Percentiles rank a stretch among this genome's conserved stretches.
These are phyloP conservation scores for Agrochola circellaris DNA, from an alignment of 2,888 invertebrate genomes.

Conservation along the genomic window DNA sequence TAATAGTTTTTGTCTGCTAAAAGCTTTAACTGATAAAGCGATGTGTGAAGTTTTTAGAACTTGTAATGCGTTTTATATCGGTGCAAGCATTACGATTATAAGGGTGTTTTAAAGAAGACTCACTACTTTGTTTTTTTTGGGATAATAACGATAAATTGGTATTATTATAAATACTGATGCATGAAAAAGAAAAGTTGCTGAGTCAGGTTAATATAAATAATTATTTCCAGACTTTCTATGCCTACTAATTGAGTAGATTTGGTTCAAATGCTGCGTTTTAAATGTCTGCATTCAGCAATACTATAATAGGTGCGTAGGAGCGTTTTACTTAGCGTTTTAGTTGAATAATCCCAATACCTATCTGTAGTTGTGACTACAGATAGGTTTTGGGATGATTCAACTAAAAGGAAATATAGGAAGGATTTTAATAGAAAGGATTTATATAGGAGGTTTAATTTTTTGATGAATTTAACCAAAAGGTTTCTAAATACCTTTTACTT, in stretches of 20 bases:
- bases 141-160: neutral
- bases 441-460: conserved; percentile 1
- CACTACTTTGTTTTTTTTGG: neutral
- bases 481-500: conserved; percentile 23
- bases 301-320: neutral
- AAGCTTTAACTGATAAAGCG: conserved; percentile 56
- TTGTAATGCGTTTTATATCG: neutral
- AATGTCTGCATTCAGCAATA: neutral
- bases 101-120: no score
- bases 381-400: no score
- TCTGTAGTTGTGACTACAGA: no score
- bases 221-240: neutral
- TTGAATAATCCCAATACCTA: neutral
- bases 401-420: no score
- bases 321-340: neutral
- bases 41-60: conserved; percentile 50
- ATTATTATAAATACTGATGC: neutral
- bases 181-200: neutral
- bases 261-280: neutral
- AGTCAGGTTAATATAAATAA: neutral
- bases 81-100: neutral
- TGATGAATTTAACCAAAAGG: conserved; percentile 6
- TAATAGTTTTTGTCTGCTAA: conserved; percentile 59
- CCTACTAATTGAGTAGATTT: neutral
- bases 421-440: neutral